Percentiles rank a stretch among this genome's conserved stretches.
Conservation (phyloP, 1,140 invertebrate genomes). For the Drosophila repleta region DNA sequence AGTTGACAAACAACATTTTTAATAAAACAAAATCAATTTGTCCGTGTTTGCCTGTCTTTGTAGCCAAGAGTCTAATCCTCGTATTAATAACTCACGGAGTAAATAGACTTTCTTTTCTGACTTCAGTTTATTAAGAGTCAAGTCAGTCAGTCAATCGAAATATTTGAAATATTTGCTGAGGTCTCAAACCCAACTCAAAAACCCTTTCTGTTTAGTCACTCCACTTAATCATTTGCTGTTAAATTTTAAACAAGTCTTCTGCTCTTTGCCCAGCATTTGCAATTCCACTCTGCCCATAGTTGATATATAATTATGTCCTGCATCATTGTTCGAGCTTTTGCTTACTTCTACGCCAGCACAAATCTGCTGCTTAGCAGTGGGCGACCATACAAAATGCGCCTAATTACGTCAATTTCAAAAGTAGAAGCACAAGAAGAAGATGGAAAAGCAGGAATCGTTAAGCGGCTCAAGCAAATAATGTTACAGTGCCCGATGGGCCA, state of each 20-base stretch:
- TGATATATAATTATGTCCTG: background rate
- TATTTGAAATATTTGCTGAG: too few relatives aligned
- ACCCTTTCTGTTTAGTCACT: too few relatives aligned
- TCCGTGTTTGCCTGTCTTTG: background rate
- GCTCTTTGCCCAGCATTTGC: background rate
- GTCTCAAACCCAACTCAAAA: too few relatives aligned
- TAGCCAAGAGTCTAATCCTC: too few relatives aligned
- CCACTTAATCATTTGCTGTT: background rate
- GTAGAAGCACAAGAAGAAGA: slow-evolving; percentile 25
- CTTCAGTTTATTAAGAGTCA: background rate
- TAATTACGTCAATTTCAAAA: slow-evolving; percentile 73
- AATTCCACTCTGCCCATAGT: background rate
- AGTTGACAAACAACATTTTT: too few relatives aligned
- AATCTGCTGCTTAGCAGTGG: slow-evolving; percentile 47
- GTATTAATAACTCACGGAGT: too few relatives aligned
- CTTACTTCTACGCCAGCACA: slow-evolving; percentile 44
- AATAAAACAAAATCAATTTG: too few relatives aligned
- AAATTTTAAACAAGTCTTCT: background rate
- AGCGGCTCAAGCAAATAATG: slow-evolving; percentile 53
- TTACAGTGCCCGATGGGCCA: slow-evolving; percentile 25
- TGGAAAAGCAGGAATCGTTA: slow-evolving; percentile 28
- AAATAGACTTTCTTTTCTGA: too few relatives aligned
- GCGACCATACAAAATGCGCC: slow-evolving; percentile 64
- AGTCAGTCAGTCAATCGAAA: too few relatives aligned
- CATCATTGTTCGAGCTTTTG: slow-evolving; percentile 17